Evolutionary conservation across 35 echinoderm and acorn worm species (phyloP).

Genomic region (Patiria miniata): DNA sequence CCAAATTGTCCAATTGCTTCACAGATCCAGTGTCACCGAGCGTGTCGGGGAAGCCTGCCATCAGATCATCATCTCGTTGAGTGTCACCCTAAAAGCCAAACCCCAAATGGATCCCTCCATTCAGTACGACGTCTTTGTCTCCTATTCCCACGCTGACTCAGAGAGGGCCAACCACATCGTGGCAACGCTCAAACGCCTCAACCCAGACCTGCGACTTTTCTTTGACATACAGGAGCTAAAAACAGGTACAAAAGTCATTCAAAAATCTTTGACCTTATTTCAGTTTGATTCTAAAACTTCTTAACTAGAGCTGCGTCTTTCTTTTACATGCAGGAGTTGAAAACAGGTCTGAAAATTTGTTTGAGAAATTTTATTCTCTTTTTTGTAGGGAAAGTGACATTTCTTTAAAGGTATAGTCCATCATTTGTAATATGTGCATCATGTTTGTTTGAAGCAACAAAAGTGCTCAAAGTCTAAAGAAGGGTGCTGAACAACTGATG

Average conservation of each 20-base stretch:
- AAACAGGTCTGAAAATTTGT: too few relatives aligned
- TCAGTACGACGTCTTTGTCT: constrained; percentile 91
- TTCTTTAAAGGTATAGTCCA: too few relatives aligned
- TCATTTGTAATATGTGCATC: too few relatives aligned
- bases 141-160: constrained; percentile 81
- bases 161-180: constrained; percentile 75
- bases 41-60: constrained; percentile 64
- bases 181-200: constrained; percentile 13
- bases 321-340: too few relatives aligned
- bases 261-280: too few relatives aligned
- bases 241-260: constrained; percentile 56
- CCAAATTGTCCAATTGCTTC: not conserved
- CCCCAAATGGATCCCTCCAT: constrained; percentile 32
- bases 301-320: too few relatives aligned
- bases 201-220: constrained; percentile 62
- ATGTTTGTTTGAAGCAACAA: too few relatives aligned
- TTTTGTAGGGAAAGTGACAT: too few relatives aligned
- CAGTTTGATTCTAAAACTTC: too few relatives aligned
- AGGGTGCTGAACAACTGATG: too few relatives aligned
- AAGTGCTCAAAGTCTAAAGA: too few relatives aligned
- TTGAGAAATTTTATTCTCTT: too few relatives aligned
- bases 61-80: constrained; percentile 60
- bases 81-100: constrained; percentile 32
- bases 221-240: constrained; percentile 84
- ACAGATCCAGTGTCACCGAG: constrained; percentile 49